Evolutionary conservation across 2,113 vertebrate genomes (phyloP).

Genomic region (Corapipo altera): DNA sequence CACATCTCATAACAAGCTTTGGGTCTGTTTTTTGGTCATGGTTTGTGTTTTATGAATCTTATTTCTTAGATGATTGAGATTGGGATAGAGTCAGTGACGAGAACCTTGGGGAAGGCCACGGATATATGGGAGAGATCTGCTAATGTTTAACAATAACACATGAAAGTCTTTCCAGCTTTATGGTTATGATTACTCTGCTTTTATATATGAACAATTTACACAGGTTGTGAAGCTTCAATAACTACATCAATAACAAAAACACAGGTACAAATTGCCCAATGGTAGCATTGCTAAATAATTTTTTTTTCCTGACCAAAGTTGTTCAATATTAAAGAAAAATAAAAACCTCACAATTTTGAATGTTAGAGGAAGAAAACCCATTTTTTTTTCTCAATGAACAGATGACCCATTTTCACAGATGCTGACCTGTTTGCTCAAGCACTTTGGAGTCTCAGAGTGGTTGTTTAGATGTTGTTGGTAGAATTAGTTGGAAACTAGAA

Average conservation of each 20-base stretch:
- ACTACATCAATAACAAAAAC: not conserved
- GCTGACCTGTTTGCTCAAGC: not conserved
- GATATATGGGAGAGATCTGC: not conserved
- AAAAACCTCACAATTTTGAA: not conserved
- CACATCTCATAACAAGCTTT: not conserved
- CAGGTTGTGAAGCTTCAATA: not conserved
- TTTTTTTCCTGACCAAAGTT: not conserved
- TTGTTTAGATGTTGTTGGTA: not conserved
- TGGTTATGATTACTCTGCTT: not conserved
- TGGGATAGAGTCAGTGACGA: not conserved
- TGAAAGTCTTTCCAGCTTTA: not conserved
- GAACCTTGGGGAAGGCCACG: not conserved
- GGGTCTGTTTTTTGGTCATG: not conserved
- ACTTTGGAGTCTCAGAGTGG: not conserved
- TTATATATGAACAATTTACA: not conserved
- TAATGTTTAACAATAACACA: not conserved
- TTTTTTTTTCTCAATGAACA: not conserved
- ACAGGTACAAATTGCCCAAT: not conserved
- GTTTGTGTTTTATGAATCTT: not conserved
- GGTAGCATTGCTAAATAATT: not conserved
- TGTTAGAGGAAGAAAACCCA: not conserved
- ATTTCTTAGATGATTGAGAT: not conserved
- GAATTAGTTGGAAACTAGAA: not conserved
- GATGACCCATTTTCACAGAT: not conserved
- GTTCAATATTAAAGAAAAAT: not conserved